These are phyloP conservation scores for Distichodus sexfasciatus DNA, from an alignment of 2,797 vertebrate genomes.

Conservation along the genomic window DNA sequence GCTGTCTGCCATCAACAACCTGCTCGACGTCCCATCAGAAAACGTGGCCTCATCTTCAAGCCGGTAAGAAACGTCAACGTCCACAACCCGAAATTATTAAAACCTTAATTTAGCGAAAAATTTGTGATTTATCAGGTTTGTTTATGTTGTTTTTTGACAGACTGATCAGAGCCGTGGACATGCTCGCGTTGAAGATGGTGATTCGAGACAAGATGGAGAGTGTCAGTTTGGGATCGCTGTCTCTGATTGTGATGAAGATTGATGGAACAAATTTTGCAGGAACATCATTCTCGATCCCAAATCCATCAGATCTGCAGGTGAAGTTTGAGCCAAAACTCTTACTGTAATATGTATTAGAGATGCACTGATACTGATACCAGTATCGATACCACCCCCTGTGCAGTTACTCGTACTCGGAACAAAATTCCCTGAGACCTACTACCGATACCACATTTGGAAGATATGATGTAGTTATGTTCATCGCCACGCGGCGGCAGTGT, in stretches of 20 bases:
- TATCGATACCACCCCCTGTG: no score
- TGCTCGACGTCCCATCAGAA: constrained; percentile 67
- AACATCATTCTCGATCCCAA: constrained; percentile 75
- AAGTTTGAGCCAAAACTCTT: neutral
- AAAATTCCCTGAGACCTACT: no score
- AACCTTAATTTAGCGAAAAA: no score
- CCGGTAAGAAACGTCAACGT: constrained; percentile 68
- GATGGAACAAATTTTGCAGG: constrained; percentile 71
- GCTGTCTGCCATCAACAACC: constrained; percentile 73
- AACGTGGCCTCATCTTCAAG: constrained; percentile 73
- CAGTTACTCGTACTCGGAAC: no score
- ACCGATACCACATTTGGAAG: no score
- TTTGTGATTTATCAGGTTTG: no score
- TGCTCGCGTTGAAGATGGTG: constrained; percentile 79
- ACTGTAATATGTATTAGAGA: no score
- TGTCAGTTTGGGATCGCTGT: constrained; percentile 75
- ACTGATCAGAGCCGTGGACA: constrained; percentile 82
- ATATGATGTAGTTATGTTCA: no score
- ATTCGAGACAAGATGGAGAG: constrained; percentile 62
- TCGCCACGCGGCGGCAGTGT: no score
- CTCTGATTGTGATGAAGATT: constrained; percentile 78
- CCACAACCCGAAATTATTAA: neutral
- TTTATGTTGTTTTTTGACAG: no score
- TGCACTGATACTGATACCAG: no score
- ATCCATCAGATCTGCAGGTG: constrained; percentile 80